phyloP scores from a whole-genome alignment of 2,888 invertebrate genomes.

The Eledone cirrhosa region DNA sequence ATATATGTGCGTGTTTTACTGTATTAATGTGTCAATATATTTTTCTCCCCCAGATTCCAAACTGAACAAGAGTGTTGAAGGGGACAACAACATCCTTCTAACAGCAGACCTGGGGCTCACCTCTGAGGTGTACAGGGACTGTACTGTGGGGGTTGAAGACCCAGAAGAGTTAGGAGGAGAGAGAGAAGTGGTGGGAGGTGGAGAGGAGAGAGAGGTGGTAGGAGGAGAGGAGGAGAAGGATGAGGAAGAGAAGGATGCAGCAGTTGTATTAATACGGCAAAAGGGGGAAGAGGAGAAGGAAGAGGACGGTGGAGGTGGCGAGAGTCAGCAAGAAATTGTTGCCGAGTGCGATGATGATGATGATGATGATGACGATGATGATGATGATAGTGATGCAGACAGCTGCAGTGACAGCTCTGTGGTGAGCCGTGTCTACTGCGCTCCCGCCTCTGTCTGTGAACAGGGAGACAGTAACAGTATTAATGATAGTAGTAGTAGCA shows the following conservation, averaged over 20 bases:
- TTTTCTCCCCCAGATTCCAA: too few relatives aligned
- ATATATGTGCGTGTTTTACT: too few relatives aligned
- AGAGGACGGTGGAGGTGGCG: not conserved
- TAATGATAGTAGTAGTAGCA: too few relatives aligned
- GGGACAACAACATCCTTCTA: too few relatives aligned
- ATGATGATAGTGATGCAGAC: not conserved
- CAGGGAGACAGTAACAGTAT: too few relatives aligned
- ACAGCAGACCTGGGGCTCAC: too few relatives aligned
- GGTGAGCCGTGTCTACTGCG: not conserved
- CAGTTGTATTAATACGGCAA: too few relatives aligned
- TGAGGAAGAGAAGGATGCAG: not conserved
- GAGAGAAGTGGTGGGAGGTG: slow-evolving; percentile 7
- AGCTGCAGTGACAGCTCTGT: slow-evolving; percentile 16
- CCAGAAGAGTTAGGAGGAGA: slow-evolving; percentile 30
- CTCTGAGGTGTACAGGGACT: not conserved
- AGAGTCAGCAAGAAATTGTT: not conserved
- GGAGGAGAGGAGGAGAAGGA: slow-evolving; percentile 5
- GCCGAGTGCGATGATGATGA: not conserved
- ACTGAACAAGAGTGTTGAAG: too few relatives aligned
- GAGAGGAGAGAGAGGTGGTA: slow-evolving; percentile 24
- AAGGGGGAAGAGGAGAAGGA: too few relatives aligned
- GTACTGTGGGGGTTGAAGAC: slow-evolving; percentile 10
- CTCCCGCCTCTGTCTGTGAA: not conserved
- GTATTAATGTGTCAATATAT: too few relatives aligned
- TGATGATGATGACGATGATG: slow-evolving; percentile 10